Conservation (phyloP, 2,113 vertebrate species). For the Phoxinus phoxinus region DNA sequence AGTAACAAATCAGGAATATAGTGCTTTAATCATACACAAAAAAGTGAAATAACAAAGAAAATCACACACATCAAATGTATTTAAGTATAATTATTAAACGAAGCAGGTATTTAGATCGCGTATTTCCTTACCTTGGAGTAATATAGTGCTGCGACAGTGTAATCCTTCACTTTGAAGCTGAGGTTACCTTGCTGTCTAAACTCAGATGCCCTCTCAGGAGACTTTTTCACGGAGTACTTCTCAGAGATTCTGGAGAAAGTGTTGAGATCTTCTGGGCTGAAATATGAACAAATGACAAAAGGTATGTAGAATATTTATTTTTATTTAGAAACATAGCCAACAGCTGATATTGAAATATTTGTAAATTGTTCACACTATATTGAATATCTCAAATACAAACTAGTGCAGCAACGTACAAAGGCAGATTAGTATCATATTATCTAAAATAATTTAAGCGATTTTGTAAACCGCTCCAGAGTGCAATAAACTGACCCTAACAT, state of each 20-base stretch:
- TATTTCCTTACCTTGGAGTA: conserved; percentile 84
- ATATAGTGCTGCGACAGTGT: conserved; percentile 75
- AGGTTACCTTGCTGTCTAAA: conserved; percentile 86
- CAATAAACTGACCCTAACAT: conserved; percentile 66
- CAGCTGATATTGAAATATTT: not conserved
- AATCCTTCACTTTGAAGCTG: conserved; percentile 79
- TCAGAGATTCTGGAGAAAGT: conserved; percentile 71
- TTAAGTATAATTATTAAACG: not conserved
- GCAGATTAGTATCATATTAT: not conserved
- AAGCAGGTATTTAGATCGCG: not conserved
- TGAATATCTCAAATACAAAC: not conserved
- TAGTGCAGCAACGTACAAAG: not conserved
- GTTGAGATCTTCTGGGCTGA: conserved; percentile 73
- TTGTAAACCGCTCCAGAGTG: not conserved
- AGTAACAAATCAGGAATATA: not conserved
- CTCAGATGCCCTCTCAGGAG: conserved; percentile 66
- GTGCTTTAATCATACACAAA: not conserved
- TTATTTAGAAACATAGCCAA: not conserved
- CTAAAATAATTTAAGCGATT: not conserved
- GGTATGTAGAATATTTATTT: not conserved
- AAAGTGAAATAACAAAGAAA: not conserved
- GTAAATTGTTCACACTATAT: not conserved
- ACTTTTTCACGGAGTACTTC: conserved; percentile 72
- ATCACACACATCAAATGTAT: not conserved
- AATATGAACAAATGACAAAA: conserved; percentile 37